These are phyloP conservation scores for Leptopilina drosophilae DNA, from an alignment of 2,888 invertebrate species.

Conservation along the genomic window DNA sequence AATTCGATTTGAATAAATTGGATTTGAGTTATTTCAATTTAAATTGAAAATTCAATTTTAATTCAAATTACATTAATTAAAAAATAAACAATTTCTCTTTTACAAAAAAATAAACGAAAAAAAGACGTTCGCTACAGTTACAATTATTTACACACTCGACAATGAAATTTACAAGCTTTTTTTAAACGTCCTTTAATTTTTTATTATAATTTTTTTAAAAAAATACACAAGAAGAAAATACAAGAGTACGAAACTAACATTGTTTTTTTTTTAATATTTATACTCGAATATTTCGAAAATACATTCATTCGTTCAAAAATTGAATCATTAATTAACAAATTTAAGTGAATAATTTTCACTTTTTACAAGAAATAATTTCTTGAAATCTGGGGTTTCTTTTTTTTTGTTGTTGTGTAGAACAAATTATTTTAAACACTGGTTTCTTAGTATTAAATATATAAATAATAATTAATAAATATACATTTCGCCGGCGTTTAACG, in stretches of 20 bases:
- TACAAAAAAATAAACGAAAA: background rate
- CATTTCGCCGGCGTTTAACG: conserved; percentile 32
- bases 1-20: background rate
- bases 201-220: too few species aligned
- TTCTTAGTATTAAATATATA: conserved; percentile 18
- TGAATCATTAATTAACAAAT: background rate
- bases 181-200: conserved; percentile 13
- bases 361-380: too few species aligned
- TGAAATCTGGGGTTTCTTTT: too few species aligned
- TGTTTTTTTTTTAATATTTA: too few species aligned
- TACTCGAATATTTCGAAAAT: too few species aligned
- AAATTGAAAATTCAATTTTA: conserved; percentile 17
- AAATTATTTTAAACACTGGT: conserved; percentile 20
- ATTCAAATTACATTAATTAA: background rate
- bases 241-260: conserved; percentile 20
- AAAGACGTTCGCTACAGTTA: conserved; percentile 18
- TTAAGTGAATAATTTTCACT: too few species aligned
- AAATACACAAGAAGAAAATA: background rate
- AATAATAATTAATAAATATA: conserved; percentile 23
- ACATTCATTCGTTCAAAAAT: too few species aligned
- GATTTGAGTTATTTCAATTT: background rate
- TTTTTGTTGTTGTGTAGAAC: background rate
- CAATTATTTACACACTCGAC: conserved; percentile 27
- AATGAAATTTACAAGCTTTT: conserved; percentile 35
- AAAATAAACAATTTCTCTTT: background rate